Evolutionary conservation across 2,888 invertebrate genomes (phyloP), one percentile per base, ranked within the genome.

Genomic region (Mylabris sibirica): DNA sequence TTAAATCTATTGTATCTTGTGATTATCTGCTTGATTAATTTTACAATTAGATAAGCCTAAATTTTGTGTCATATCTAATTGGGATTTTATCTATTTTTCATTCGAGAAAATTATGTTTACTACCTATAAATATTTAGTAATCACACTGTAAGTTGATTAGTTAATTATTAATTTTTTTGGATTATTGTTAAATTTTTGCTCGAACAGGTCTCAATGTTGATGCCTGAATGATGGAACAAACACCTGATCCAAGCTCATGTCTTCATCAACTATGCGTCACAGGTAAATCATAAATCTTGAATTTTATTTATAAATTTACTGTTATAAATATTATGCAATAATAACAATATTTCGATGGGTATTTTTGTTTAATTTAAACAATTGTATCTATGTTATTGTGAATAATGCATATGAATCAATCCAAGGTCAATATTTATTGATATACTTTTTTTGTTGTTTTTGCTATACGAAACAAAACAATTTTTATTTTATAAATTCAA

Each of bases 251-350:
- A 76, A 84, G 84, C 66, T 79, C 86, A 76, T 89, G 89, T 77
- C 90, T 88, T 84, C 88, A 91, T 84, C 91, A 91, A 84, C 86
- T 92, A 73, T 90, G 89, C 83, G 87, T 92, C 72, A 90, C 90
- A 83, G 89, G 91, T 92, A 84, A 87, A 88, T 86, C 68, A 60
- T 65, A 26, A 49, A 22, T 63, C 11, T 20, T 22, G 24, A 34
- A 60, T 65, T 60, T 60, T 14, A 44, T 63, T 62, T 49, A 41
- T 14, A 22, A 38, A 35, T 35, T 8, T 6, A 20, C 17, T 44
- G 17, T 30, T 4, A 8, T 24, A 1, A 30, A 60, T 17, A 35
- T 60, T 20, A 34, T 34, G 26, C 24, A 49, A 49, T 49, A 5
- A 9, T 12, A 20, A n/a, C n/a, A n/a, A 24, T 61, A 20, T 61